Percentiles rank a stretch among this genome's conserved stretches.
Evolutionary conservation across 2,113 vertebrate genomes (phyloP).

Genomic region (Alaudala cheleensis): DNA sequence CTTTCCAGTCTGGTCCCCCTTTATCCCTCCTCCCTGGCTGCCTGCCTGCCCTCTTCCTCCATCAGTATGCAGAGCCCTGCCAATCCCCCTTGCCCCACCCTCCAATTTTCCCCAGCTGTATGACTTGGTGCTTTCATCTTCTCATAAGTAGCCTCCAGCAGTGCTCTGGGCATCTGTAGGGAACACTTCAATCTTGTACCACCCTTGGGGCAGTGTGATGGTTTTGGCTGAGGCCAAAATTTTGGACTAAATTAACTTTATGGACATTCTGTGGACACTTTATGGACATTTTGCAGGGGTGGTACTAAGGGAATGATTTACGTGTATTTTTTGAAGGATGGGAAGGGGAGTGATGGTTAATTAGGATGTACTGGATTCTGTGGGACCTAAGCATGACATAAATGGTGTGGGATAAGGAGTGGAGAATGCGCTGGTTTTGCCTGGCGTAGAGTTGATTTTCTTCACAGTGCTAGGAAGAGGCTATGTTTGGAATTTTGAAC

Average conservation of each 20-base stretch:
- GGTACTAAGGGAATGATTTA: background rate
- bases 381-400: background rate
- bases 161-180: background rate
- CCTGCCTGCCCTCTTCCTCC: background rate
- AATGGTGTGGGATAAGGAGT: background rate
- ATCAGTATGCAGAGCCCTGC: too few species aligned
- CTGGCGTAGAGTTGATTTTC: background rate
- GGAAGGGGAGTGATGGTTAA: background rate
- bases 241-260: background rate
- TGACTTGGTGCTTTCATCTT: background rate
- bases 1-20: background rate
- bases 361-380: background rate
- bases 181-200: rapidly evolving
- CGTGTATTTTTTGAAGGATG: background rate
- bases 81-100: rapidly evolving
- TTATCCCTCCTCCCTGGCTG: background rate
- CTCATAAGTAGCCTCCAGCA: background rate
- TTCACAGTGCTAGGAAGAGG: background rate
- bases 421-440: background rate
- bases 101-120: background rate
- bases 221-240: background rate
- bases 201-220: background rate
- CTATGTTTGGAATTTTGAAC: background rate
- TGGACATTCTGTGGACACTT: background rate
- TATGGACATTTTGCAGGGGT: background rate